Conservation (phyloP, 2,888 invertebrate species). For the Cheiracanthium punctorium region DNA sequence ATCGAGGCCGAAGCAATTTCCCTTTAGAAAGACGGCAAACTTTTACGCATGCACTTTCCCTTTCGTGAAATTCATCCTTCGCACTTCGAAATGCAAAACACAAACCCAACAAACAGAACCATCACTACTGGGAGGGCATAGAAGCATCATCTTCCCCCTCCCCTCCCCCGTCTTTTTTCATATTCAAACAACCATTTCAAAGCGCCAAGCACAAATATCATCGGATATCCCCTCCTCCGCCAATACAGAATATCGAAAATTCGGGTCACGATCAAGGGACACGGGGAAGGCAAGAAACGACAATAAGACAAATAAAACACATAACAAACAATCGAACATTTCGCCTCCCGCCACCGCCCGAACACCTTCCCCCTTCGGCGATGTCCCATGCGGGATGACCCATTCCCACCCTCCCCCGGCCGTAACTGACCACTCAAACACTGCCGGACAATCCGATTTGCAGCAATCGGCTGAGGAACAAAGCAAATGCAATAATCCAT, state of each 20-base stretch:
- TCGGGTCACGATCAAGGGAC: not conserved
- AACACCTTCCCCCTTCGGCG: not conserved
- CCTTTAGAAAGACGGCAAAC: too few relatives aligned
- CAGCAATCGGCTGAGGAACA: not conserved
- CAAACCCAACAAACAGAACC: too few relatives aligned
- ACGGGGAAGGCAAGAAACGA: not conserved
- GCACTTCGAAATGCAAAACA: too few relatives aligned
- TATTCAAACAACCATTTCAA: too few relatives aligned
- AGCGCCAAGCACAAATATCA: too few relatives aligned
- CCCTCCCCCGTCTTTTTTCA: too few relatives aligned
- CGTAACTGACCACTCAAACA: not conserved
- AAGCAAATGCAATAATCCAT: not conserved
- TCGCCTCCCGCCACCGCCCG: too few relatives aligned
- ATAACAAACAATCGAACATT: slow-evolving; percentile 1
- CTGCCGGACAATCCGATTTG: not conserved
- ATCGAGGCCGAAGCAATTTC: too few relatives aligned
- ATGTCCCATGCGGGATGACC: not conserved
- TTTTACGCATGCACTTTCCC: too few relatives aligned
- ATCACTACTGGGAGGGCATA: too few relatives aligned
- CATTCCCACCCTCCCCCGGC: not conserved
- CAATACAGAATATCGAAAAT: not conserved
- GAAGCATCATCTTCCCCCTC: too few relatives aligned
- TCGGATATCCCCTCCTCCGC: not conserved
- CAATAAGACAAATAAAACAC: not conserved
- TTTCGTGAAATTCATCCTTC: too few relatives aligned